Evolutionary conservation across 2,113 vertebrate species (phyloP).

Genomic region (Argyrosomus japonicus): DNA sequence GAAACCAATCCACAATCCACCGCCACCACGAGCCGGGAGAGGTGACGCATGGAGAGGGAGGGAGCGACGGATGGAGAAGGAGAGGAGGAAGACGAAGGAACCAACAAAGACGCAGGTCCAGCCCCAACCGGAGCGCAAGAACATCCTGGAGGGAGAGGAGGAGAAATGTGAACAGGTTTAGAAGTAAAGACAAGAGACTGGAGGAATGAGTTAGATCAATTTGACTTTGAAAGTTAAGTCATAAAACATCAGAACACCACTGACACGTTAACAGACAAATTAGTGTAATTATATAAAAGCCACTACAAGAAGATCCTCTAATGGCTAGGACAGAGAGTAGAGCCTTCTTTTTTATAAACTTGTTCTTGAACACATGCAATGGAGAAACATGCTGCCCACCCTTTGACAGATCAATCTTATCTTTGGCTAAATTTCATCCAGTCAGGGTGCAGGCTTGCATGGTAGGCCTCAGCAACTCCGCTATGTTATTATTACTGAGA

Average conservation of each 20-base stretch:
- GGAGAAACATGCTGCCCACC: background rate
- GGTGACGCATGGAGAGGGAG: slow-evolving; percentile 85
- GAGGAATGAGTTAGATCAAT: background rate
- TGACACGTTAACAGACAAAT: background rate
- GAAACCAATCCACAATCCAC: slow-evolving; percentile 85
- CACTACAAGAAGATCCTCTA: too few relatives aligned
- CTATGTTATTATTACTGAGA: too few relatives aligned
- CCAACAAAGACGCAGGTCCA: slow-evolving; percentile 91
- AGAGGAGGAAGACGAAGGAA: slow-evolving; percentile 89
- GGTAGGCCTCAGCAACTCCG: background rate
- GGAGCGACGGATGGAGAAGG: slow-evolving; percentile 87
- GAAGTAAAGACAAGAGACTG: background rate
- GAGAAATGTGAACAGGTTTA: background rate
- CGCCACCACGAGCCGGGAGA: slow-evolving; percentile 88
- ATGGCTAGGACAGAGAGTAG: too few relatives aligned
- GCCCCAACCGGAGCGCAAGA: slow-evolving; percentile 90
- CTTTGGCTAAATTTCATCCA: background rate
- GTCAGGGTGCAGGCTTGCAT: background rate
- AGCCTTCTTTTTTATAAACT: background rate
- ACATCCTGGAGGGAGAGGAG: slow-evolving; percentile 81
- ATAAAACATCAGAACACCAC: background rate
- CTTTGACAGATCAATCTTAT: background rate
- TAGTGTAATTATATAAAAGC: background rate
- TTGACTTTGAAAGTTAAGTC: background rate
- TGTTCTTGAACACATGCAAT: background rate